Percentiles rank a stretch among this genome's conserved stretches.
phyloP scores from a whole-genome alignment of 2,888 invertebrate species.

The Epinotia demarniana region DNA sequence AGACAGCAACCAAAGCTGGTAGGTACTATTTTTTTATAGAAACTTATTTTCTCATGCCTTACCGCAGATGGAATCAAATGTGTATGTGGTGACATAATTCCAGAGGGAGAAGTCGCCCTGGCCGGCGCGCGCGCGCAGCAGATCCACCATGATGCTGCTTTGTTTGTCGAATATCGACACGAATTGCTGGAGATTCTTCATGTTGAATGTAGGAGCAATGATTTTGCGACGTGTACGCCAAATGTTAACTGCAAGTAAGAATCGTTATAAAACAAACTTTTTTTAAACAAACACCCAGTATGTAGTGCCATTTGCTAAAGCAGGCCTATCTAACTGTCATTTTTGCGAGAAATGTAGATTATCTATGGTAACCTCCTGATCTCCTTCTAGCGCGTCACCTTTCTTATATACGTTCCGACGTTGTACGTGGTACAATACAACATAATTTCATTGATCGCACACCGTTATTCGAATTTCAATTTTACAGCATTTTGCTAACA shows the following conservation, averaged over 20 bases:
- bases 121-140: neutral
- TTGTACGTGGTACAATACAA: too few species aligned
- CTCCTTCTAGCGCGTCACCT: too few species aligned
- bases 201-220: slow-evolving; percentile 19
- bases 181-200: slow-evolving; percentile 18
- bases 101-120: slow-evolving; percentile 30
- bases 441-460: too few species aligned
- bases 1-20: too few species aligned
- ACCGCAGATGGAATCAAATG: slow-evolving; percentile 33
- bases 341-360: too few species aligned
- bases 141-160: slow-evolving; percentile 19
- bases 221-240: slow-evolving; percentile 36
- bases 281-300: neutral
- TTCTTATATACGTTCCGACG: too few species aligned
- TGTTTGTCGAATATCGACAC: slow-evolving; percentile 17
- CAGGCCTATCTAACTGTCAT: too few species aligned
- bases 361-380: too few species aligned
- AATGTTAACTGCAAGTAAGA: slow-evolving; percentile 19
- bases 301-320: neutral
- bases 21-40: too few species aligned
- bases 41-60: neutral
- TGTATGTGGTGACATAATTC: slow-evolving; percentile 27
- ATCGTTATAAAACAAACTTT: neutral
- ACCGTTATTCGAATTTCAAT: too few species aligned
- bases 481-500: too few species aligned